Base-by-base conservation (phyloP, 1,140 invertebrate species). In the Camponotus pennsylvanicus region DNA sequence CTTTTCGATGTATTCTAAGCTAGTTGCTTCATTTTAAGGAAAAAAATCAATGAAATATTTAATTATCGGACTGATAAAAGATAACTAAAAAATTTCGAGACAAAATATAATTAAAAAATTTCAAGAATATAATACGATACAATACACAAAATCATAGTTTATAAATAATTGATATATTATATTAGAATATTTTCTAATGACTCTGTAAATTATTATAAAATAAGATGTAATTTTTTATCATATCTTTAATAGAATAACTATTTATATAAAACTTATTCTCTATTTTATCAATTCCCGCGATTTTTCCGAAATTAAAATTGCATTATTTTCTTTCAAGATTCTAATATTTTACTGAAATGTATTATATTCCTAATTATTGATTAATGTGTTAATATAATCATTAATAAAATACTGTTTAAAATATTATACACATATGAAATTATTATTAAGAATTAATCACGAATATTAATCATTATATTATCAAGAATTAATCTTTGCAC, bases 1-100 rank as follows among this genome's bases (percentile, higher is more conserved):
- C 61, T 88, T 73, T 90, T 86, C 79, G 86, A 91, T 88, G 88
- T 91, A 93, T 88, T 90, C 88, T 83, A 4, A 13, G 13, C 45
- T 82, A 83, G 13, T 73, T 13, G 32, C 7, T 73, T 83, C 0
- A 21, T n/a, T 57, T 80, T 27, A 1, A 2, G 52, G 1, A 6
- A 70, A 80, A 70, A 42, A 0, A 37, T 3, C 8, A 27, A 40
- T 7, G 6, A 55, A 3, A 21, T 37, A 57, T 32, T 40, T 1
- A 61, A 76, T 32, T 52, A 5, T 18, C 15, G 15, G 4, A 52
- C 5, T 0, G 15, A 52, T 52, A 52, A 18, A 52, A 52, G 1
- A 67, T 57, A 42, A 8, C 34, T 34, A 13, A 55, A 69, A 66
- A 32, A 59, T 78, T 5, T 11, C 11, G 2, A 69, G 15, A 52